Evolutionary conservation across 2,888 invertebrate genomes (phyloP).

Genomic region (Tinea trinotella): DNA sequence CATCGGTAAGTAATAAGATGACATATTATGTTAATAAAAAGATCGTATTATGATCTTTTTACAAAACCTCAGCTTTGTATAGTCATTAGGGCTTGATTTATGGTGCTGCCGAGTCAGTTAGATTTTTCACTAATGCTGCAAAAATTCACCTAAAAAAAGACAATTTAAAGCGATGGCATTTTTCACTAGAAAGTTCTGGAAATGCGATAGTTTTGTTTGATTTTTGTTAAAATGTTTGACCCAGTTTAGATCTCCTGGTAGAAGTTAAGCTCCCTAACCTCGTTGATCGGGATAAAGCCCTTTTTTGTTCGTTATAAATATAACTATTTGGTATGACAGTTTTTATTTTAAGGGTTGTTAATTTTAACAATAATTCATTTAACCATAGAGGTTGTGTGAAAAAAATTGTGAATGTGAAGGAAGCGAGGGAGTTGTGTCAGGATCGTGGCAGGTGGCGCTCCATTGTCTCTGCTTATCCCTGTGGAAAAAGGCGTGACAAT

Average conservation of each 20-base stretch:
- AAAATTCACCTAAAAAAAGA: conserved; percentile 28
- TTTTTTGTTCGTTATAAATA: conserved; percentile 4
- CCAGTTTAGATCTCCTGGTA: conserved; percentile 8
- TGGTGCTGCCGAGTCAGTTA: conserved; percentile 34
- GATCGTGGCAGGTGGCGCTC: no score
- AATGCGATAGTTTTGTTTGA: conserved; percentile 16
- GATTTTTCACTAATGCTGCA: conserved; percentile 43
- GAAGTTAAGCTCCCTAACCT: background rate
- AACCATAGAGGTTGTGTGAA: no score
- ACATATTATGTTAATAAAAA: no score
- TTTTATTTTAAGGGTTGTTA: no score
- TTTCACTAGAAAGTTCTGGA: background rate
- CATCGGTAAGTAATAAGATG: background rate
- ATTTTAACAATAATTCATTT: no score
- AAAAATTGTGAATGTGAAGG: no score
- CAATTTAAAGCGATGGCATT: conserved; percentile 2
- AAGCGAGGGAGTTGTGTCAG: no score
- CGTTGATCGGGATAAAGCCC: background rate
- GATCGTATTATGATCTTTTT: conserved; percentile 8
- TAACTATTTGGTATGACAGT: background rate
- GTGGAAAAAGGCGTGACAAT: no score
- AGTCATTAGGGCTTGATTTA: conserved; percentile 59
- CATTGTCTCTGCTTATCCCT: no score
- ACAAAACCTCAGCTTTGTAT: conserved; percentile 24
- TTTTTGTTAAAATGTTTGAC: conserved; percentile 15